phyloP scores from a whole-genome alignment of 2,797 vertebrate genomes.

The Lithobates sylvaticus region DNA sequence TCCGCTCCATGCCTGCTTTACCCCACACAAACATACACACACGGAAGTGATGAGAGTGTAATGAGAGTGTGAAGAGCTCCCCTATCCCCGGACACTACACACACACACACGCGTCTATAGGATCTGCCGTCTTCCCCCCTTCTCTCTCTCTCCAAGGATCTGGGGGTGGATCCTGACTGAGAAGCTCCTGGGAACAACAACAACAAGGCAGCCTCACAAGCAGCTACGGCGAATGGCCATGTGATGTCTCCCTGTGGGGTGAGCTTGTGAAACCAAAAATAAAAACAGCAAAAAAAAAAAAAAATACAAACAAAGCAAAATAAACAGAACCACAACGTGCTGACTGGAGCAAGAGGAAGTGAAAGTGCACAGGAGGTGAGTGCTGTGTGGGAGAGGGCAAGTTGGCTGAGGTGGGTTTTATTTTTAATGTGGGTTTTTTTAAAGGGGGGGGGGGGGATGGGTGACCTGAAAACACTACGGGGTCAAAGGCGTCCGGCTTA shows the following conservation, averaged over 20 bases:
- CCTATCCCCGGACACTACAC: no score
- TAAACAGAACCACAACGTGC: constrained; percentile 23
- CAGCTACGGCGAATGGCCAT: constrained; percentile 40
- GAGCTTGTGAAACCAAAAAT: constrained; percentile 22
- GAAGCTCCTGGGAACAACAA: constrained; percentile 52
- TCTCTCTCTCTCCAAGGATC: constrained; percentile 42
- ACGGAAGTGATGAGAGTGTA: not conserved
- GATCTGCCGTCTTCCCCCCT: constrained; percentile 3
- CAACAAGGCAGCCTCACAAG: constrained; percentile 50
- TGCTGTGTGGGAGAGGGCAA: not conserved
- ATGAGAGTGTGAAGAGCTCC: no score
- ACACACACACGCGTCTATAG: constrained; percentile 1
- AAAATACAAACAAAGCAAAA: no score
- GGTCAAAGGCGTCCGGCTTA: no score
- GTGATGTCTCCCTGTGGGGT: constrained; percentile 43
- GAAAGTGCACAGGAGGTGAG: constrained; percentile 59
- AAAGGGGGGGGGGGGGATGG: constrained; percentile 42
- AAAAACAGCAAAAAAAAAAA: not conserved
- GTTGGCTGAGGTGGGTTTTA: no score
- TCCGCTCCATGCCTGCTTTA: not conserved
- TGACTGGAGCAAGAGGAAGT: constrained; percentile 25
- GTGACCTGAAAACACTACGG: constrained; percentile 1
- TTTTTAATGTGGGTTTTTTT: not conserved
- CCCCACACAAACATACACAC: not conserved
- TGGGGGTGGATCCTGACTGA: constrained; percentile 60